A percentile compares a stretch with the other conserved stretches of the same genome.
Conservation (phyloP, 2,888 invertebrate species). For the Cylloceria caligata region DNA sequence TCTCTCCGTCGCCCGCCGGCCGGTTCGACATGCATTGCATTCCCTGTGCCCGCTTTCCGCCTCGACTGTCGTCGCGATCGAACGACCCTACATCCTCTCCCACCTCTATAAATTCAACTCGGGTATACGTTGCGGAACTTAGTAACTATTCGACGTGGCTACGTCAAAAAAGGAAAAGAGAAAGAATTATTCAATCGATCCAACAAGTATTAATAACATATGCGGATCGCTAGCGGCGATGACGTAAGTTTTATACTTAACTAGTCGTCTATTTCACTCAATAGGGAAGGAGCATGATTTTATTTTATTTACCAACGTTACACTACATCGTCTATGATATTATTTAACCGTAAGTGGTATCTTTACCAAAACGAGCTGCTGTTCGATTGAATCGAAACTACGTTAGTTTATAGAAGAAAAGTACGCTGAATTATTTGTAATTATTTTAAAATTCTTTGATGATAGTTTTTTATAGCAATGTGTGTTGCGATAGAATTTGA, state of each 20-base stretch:
- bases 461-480: no score
- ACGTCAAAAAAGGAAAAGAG: constrained; percentile 21
- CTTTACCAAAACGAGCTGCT: no score
- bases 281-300: neutral
- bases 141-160: constrained; percentile 29
- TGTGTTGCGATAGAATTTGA: no score
- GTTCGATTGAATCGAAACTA: no score
- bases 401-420: no score
- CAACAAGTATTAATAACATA: constrained; percentile 34
- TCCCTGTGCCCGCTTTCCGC: constrained; percentile 52
- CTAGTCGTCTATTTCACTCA: neutral
- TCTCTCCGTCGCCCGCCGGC: constrained; percentile 21
- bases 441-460: no score
- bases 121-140: constrained; percentile 13
- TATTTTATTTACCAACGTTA: neutral
- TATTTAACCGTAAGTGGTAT: no score
- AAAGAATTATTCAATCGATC: constrained; percentile 46
- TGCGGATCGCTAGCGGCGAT: neutral
- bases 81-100: constrained; percentile 34
- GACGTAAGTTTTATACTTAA: constrained; percentile 3
- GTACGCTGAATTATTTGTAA: no score
- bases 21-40: constrained; percentile 65
- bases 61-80: constrained; percentile 62
- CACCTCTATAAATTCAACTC: neutral
- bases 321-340: neutral